Evolutionary conservation across 2,888 invertebrate genomes (phyloP), one percentile per base, ranked within the genome.

Genomic region (Microctonus aethiopoides): DNA sequence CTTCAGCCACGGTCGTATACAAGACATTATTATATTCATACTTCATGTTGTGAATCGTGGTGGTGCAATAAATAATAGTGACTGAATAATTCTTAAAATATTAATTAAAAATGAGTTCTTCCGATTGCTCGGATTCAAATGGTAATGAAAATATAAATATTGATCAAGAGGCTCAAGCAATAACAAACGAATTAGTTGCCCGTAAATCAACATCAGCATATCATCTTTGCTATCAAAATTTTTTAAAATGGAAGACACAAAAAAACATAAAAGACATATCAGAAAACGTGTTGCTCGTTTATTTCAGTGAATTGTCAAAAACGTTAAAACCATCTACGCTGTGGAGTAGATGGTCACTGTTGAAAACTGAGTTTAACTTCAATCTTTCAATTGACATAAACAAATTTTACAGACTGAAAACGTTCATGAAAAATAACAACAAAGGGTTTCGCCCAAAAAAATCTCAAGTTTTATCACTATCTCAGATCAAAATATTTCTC

Each of bases 271-370:
- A 20, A 6, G 22, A 54, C 11, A 11, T 24, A 5, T 20, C 13
- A 11, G 54, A 54, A n/a, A 24, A 22, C 0, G 24, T 11, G 22
- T 11, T 54, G 11, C 13, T 54, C 16, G 54, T 54, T 20, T 54
- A 54, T 24, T 54, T 54, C 24, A 24, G 7, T 7, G 24, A 54
- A 11, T 24, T 54, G 13, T 9, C 22, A 7, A 22, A 20, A 59
- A 59, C n/a, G 20, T n/a, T 59, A 11, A 26, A 3, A 5, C 59
- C 59, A 59, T 59, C 34, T 13, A 59, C 26, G 20, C 9, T 59
- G 32, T 59, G 34, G 59, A 59, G 59, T 59, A n/a, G 3, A 9
- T 59, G 59, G 29, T 59, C 59, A 10, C 59, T 59, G 59, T 26
- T 59, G 5, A 24, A 29, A 20, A 24, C 59, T 6, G 26, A 26